Percentiles rank a stretch among this genome's conserved stretches.
Conservation (phyloP, 2,888 invertebrate species). For the Tachina lurida region DNA sequence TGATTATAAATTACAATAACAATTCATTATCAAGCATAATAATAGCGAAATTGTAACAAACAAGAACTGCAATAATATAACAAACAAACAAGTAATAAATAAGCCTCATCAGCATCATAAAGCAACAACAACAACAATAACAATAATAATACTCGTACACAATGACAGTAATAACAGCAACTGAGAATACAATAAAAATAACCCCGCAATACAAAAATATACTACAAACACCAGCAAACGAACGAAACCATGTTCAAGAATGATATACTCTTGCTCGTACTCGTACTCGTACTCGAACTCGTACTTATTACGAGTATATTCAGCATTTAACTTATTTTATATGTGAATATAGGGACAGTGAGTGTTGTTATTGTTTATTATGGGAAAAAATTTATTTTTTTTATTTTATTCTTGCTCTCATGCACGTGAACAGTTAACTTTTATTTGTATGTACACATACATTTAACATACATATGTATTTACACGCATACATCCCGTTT, state of each 20-base stretch:
- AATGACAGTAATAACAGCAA: slow-evolving; percentile 30
- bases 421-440: slow-evolving; percentile 15
- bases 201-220: background rate
- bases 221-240: background rate
- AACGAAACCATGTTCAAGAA: slow-evolving; percentile 12
- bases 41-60: slow-evolving; percentile 60
- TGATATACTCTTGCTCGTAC: background rate
- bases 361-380: slow-evolving; percentile 23
- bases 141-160: background rate
- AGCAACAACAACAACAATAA: slow-evolving; percentile 44
- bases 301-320: background rate
- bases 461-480: background rate
- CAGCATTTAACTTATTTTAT: slow-evolving; percentile 29
- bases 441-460: background rate
- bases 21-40: slow-evolving; percentile 70
- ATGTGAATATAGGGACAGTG: slow-evolving; percentile 3
- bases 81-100: slow-evolving; percentile 67
- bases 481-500: slow-evolving; percentile 18
- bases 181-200: slow-evolving; percentile 16
- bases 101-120: slow-evolving; percentile 71
- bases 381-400: slow-evolving; percentile 25
- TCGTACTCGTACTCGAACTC: background rate
- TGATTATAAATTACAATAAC: slow-evolving; percentile 72
- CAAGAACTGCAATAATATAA: slow-evolving; percentile 68
- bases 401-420: background rate